Percentiles rank a stretch among this genome's conserved stretches.
These are phyloP conservation scores for Gerosis bhagava DNA, from an alignment of 2,888 invertebrate species.

Conservation along the genomic window DNA sequence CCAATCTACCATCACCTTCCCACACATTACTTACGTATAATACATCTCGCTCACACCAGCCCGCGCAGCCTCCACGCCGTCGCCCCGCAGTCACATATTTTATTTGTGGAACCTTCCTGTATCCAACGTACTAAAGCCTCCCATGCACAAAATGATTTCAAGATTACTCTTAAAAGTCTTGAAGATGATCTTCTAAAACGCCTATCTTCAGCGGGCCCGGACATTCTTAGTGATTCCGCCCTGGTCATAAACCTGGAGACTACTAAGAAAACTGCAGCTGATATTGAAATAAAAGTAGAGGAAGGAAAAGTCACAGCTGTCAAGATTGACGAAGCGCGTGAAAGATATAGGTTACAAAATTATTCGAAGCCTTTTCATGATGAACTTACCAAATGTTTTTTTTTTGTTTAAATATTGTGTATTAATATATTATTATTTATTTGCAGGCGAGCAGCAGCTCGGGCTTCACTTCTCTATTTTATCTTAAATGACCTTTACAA, in stretches of 20 bases:
- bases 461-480: conserved; percentile 96
- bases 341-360: conserved; percentile 93
- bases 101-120: conserved; percentile 80
- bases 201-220: conserved; percentile 95
- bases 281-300: conserved; percentile 94
- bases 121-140: conserved; percentile 69
- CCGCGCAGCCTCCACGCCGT: conserved; percentile 77
- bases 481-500: conserved; percentile 95
- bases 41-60: conserved; percentile 56
- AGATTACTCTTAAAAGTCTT: conserved; percentile 83
- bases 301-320: conserved; percentile 93
- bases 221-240: conserved; percentile 96
- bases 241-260: conserved; percentile 98
- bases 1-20: conserved; percentile 55
- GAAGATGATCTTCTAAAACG: conserved; percentile 96
- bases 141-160: conserved; percentile 55
- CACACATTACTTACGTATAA: no score
- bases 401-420: no score
- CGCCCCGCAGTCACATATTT: conserved; percentile 81
- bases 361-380: no score
- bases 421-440: conserved; percentile 8
- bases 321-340: conserved; percentile 95
- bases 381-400: no score
- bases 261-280: conserved; percentile 97
- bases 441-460: conserved; percentile 88